Percentiles rank a stretch among this genome's conserved stretches.
phyloP scores from a whole-genome alignment of 2,113 vertebrate species.

The Mesocricetus auratus region DNA sequence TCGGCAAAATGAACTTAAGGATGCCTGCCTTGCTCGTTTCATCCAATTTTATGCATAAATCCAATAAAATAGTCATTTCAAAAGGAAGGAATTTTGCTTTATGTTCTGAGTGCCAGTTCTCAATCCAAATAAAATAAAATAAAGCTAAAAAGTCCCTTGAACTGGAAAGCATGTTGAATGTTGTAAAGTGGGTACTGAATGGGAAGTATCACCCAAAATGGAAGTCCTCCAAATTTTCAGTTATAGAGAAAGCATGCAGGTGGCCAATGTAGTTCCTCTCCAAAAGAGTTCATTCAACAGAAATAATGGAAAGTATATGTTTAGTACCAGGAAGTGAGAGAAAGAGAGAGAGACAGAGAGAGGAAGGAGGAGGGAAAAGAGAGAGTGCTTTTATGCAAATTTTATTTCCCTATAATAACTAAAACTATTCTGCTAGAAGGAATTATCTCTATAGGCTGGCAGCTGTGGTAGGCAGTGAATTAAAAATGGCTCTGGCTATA shows the following conservation, averaged over 20 bases:
- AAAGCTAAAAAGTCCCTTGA: slow-evolving; percentile 9
- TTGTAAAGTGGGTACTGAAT: neutral
- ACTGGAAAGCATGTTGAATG: slow-evolving; percentile 14
- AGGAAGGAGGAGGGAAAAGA: slow-evolving; percentile 79
- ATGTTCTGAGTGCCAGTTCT: neutral
- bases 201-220: neutral
- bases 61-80: slow-evolving; percentile 12
- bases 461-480: slow-evolving; percentile 92
- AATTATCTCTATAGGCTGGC: slow-evolving; percentile 91
- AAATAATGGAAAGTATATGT: slow-evolving; percentile 86
- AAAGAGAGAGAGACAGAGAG: slow-evolving; percentile 83
- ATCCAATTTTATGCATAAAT: neutral
- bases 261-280: slow-evolving; percentile 15
- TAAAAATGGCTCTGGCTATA: slow-evolving; percentile 93
- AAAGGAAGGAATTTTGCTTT: slow-evolving; percentile 4
- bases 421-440: slow-evolving; percentile 90
- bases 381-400: slow-evolving; percentile 91
- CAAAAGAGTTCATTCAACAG: slow-evolving; percentile 78
- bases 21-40: neutral
- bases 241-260: slow-evolving; percentile 7
- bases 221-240: neutral
- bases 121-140: slow-evolving; percentile 24
- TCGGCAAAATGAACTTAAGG: slow-evolving; percentile 27
- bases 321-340: slow-evolving; percentile 85
- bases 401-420: slow-evolving; percentile 92